Base-by-base conservation (phyloP, 2,888 invertebrate species). In the Hermaeophaga mercurialis region DNA sequence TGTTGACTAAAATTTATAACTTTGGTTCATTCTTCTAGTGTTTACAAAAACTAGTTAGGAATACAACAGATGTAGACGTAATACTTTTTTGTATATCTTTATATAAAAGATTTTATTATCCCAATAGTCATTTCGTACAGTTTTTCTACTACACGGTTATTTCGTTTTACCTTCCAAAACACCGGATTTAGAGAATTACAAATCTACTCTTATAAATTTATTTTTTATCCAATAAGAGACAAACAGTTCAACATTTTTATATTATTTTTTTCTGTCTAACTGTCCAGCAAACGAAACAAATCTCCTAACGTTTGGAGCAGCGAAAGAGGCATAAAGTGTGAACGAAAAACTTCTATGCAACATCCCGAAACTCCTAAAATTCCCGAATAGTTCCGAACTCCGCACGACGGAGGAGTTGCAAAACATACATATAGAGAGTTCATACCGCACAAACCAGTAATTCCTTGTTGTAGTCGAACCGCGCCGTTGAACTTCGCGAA, bases 271-370 rank as follows among this genome's bases (percentile, higher is more conserved):
- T 6, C 38, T 38, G 48, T 48, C 48, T 48, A 48, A 48, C 48
- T 48, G 48, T 48, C 48, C 48, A 18, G 28, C 38, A 48, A 48
- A 48, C 38, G 33, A 26, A 43, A 38, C 38, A 38, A 48, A 34
- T 48, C 38, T 48, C 38, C 48, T 14, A 38, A 38, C 26, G 26
- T n/a, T 36, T 7, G 12, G 31, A 24, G 18, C 15, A 47, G 11
- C 34, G 39, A 39, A 46, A 46, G 34, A 31, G 12, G 28, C 44
- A 26, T 12, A 36, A 36, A 50, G 49, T 49, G 45, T 50, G 24
- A 50, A 56, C 33, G 56, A 56, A 45, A 50, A 56, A 50, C 45
- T 43, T 49, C 38, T 50, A 56, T 50, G 49, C 50, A 50, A 50
- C 39, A 54, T 46, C 34, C 54, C 36, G 43, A 43, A 43, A 43